Evolutionary conservation across 2,113 vertebrate genomes (phyloP).

Genomic region (Axis porcinus): DNA sequence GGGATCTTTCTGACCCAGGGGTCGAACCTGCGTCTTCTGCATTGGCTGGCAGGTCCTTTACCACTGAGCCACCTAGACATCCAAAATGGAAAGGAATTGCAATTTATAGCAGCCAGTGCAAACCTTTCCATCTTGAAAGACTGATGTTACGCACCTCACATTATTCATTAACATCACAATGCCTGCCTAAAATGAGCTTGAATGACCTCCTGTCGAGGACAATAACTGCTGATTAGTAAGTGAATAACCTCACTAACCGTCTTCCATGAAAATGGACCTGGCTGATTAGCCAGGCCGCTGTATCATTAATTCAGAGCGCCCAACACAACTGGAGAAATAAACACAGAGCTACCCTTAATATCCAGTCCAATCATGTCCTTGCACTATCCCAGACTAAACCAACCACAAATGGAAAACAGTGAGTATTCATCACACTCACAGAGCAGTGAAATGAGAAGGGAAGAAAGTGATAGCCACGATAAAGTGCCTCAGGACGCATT

Average conservation of each 20-base stretch:
- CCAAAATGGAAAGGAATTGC: fast-evolving
- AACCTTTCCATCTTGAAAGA: background rate
- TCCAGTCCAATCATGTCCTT: background rate
- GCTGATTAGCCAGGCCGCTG: background rate
- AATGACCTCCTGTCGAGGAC: too few species aligned
- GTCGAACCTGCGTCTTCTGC: background rate
- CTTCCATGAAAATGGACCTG: background rate
- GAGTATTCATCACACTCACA: fast-evolving
- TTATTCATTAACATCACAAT: background rate
- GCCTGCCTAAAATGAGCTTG: background rate
- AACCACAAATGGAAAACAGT: too few species aligned
- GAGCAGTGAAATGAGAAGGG: background rate
- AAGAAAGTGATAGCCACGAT: background rate
- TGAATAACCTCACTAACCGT: fast-evolving
- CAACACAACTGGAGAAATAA: background rate
- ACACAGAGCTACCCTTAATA: background rate
- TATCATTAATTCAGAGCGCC: fast-evolving
- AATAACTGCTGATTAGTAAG: background rate
- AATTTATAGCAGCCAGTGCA: fast-evolving
- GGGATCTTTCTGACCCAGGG: background rate
- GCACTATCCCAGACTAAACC: background rate
- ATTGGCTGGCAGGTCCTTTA: background rate
- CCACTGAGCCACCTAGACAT: background rate
- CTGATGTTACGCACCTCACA: fast-evolving
- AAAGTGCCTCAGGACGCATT: fast-evolving